Evolutionary conservation across 1,140 invertebrate species (phyloP), one percentile per base, ranked within the genome.

Genomic region (Saccostrea glomerata): DNA sequence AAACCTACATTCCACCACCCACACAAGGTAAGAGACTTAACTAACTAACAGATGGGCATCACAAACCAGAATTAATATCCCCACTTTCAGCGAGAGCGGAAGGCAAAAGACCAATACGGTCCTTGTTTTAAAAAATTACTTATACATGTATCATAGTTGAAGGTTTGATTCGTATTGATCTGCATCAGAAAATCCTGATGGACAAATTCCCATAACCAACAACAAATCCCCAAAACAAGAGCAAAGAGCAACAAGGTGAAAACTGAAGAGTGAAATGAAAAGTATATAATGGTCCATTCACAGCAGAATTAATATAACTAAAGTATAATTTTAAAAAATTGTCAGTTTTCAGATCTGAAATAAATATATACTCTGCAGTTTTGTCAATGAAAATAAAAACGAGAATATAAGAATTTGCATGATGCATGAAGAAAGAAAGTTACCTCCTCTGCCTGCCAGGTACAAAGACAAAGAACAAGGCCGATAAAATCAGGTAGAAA

Each of bases 351-450:
- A 63, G 58, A 20, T 63, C n/a, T 60, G 0, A 0, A 63, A 63
- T 20, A 63, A 36, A 63, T 63, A 47, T 7, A 63, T 5, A 63
- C n/a, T 12, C 7, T 20, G 20, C 13, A 2, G 0, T 60, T 20
- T 2, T 60, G 7, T 60, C 17, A 63, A 30, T 15, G 30, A 25
- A 36, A 77, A 77, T 30, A 17, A 77, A 36, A 6, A 63, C 0
- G 17, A 63, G 15, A n/a, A 20, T 63, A 20, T 15, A 77, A 77
- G 70, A 77, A 77, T 30, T 30, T 77, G 13, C 70, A 77, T 15
- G 70, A 77, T 77, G 70, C 70, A 77, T 30, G 25, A 36, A 36
- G 30, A 63, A 77, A 77, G 70, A 77, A 30, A 36, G 36, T 77
- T 77, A 77, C 70, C 70, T 77, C 23, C 30, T 77, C 70, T 15